phyloP scores from a whole-genome alignment of 2,797 vertebrate species.

The Erethizon dorsatum region DNA sequence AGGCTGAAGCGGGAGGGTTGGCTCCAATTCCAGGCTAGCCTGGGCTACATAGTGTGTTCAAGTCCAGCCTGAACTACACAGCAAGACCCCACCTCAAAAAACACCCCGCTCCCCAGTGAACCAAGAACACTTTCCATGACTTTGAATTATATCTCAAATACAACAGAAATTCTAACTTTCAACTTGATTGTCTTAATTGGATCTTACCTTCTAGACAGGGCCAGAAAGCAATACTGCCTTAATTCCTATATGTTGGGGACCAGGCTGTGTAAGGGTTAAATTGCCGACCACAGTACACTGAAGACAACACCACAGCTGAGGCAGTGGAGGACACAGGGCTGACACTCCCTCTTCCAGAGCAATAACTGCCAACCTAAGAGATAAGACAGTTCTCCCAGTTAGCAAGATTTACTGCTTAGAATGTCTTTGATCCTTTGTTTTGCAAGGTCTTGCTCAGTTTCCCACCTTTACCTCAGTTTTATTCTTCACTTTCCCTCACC shows the following conservation, averaged over 20 bases:
- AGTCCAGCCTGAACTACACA: not conserved
- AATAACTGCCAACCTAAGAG: no score
- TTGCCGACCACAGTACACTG: no score
- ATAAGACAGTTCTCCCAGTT: no score
- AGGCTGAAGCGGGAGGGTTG: not conserved
- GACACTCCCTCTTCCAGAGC: no score
- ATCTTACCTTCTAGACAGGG: not conserved
- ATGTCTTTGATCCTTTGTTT: no score
- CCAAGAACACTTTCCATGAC: not conserved
- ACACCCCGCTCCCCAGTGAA: not conserved
- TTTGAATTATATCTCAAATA: slow-evolving; percentile 37
- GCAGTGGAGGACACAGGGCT: no score
- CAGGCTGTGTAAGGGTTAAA: no score
- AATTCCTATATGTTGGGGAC: not conserved
- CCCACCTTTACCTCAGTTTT: no score
- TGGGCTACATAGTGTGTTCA: not conserved
- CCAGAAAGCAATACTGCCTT: not conserved
- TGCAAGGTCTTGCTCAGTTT: no score
- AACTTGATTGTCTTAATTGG: not conserved
- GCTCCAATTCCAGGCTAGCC: not conserved
- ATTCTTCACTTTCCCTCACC: no score
- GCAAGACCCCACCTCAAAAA: not conserved
- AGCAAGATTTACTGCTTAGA: no score
- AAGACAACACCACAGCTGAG: no score
- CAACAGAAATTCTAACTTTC: not conserved